These are phyloP conservation scores for Sinotaia quadrata DNA, from an alignment of 2,888 invertebrate species.

Conservation along the genomic window DNA sequence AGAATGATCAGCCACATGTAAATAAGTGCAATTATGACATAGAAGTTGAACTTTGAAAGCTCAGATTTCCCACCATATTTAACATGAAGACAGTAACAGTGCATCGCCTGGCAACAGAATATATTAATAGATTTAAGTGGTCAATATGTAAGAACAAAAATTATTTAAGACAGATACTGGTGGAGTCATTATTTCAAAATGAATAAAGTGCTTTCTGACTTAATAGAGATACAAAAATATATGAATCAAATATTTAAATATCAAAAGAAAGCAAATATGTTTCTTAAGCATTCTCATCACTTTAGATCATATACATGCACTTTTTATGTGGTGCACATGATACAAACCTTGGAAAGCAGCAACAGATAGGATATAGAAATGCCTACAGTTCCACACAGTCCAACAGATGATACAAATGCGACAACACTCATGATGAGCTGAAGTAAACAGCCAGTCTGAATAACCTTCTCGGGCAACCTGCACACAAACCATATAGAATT, in stretches of 20 bases:
- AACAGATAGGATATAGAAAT: slow-evolving; percentile 12
- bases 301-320: too few species aligned
- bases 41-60: slow-evolving; percentile 74
- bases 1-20: slow-evolving; percentile 39
- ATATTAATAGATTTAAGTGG: slow-evolving; percentile 12
- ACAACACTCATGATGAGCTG: slow-evolving; percentile 6
- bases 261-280: too few species aligned
- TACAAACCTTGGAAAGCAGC: slow-evolving; percentile 26
- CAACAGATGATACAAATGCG: slow-evolving; percentile 16
- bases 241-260: too few species aligned
- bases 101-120: slow-evolving; percentile 11
- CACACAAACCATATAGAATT: background rate
- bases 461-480: slow-evolving; percentile 28
- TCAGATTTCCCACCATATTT: background rate
- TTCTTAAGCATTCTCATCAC: too few species aligned
- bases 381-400: slow-evolving; percentile 31
- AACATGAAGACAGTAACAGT: background rate
- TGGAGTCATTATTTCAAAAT: too few species aligned
- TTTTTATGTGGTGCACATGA: too few species aligned
- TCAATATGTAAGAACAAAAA: too few species aligned
- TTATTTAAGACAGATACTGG: too few species aligned
- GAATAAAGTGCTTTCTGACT: too few species aligned
- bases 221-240: too few species aligned
- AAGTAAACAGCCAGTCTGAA: background rate
- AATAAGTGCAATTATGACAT: slow-evolving; percentile 47